Base-by-base conservation (phyloP, 2,888 invertebrate genomes). In the Orchestes rusci region DNA sequence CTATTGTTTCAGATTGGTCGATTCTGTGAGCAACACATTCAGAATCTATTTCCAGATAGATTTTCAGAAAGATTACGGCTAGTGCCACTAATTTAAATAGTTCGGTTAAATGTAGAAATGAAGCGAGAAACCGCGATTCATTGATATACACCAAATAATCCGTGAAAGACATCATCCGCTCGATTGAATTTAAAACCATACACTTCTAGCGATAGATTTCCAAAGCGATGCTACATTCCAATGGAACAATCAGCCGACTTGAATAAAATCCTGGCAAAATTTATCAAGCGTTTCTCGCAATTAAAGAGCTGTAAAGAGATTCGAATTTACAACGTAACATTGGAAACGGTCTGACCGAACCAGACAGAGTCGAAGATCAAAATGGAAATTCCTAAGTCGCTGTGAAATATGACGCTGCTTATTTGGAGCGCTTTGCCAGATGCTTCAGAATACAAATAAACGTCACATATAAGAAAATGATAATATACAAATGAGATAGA, bases 371-470 rank as follows among this genome's bases (percentile, higher is more conserved):
- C 30, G 33, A 43, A 48, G 43, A 48, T 48, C 43, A 48, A 48
- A 48, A 48, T 43, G 43, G 48, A 48, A 48, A 48, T 48, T 48
- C 48, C 37, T 43, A 43, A 48, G 43, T 36, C 43, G 16, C 32
- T 40, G 43, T 48, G 35, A 48, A 48, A 48, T 48, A 48, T 43
- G 40, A 48, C 36, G 43, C 16, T 16, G 39, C 40, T 43, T 48
- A 39, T 43, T 48, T 48, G 40, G 43, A 34, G 39, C 37, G 39
- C 28, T 12, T 29, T 16, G 45, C 41, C 45, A 35, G 40, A 16
- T 41, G 30, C 37, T 39, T 39, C 16, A 30, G 61, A 59, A 61
- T 62, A 61, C 61, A 60, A 62, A 62, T 62, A 61, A 59, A 59
- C 56, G 60, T 58, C 60, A 53, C 57, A 57, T n/a, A n/a, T 42